Conservation (phyloP, 2,113 vertebrate genomes). For the Desmodus rotundus region DNA sequence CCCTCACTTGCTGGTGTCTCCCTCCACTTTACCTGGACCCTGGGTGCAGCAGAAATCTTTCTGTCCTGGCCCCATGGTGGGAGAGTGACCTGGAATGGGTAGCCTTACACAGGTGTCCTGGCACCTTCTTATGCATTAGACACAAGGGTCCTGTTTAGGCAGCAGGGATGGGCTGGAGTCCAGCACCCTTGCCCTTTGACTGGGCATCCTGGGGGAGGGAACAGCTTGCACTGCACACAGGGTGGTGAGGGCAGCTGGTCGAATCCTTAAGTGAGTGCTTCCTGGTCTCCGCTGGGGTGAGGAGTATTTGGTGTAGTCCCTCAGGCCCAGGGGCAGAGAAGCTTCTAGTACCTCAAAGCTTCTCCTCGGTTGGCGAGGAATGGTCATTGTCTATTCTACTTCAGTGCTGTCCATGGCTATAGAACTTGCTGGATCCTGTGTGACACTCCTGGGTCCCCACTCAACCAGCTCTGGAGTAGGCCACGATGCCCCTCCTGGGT, state of each 20-base stretch:
- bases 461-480: background rate
- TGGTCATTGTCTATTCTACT: fast-evolving
- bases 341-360: background rate
- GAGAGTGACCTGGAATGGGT: background rate
- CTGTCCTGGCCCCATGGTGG: background rate
- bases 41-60: background rate
- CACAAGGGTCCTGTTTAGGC: background rate
- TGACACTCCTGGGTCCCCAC: too few relatives aligned
- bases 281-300: background rate
- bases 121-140: background rate
- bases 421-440: background rate
- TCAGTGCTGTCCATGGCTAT: background rate
- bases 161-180: background rate
- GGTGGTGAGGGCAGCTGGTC: fast-evolving
- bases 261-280: fast-evolving
- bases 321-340: background rate
- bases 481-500: background rate
- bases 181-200: background rate
- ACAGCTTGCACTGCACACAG: fast-evolving
- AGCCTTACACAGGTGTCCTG: background rate
- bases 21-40: fast-evolving
- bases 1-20: background rate
- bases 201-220: too few relatives aligned
- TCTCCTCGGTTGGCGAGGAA: background rate
- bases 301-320: fast-evolving